Conservation (phyloP, 1,140 invertebrate species). For the Lanistes nyassanus region DNA sequence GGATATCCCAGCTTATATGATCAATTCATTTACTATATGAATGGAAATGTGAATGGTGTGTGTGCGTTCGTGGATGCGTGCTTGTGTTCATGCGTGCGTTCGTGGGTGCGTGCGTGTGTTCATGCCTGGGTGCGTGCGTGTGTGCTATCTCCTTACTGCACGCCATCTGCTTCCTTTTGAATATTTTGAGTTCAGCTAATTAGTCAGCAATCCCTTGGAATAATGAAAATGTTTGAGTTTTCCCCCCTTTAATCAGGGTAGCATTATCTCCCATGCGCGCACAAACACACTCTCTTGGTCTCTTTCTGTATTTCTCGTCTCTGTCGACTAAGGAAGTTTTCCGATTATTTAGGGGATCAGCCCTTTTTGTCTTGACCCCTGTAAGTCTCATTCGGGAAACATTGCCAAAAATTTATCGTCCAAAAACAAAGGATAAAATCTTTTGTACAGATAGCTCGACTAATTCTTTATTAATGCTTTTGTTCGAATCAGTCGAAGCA, state of each 20-base stretch:
- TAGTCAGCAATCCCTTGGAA: background rate
- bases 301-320: constrained; percentile 2
- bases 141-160: background rate
- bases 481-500: too few species aligned
- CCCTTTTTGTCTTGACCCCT: background rate
- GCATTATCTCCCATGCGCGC: constrained; percentile 4
- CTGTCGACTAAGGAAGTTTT: too few species aligned
- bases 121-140: background rate
- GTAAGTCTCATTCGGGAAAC: background rate
- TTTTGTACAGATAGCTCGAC: too few species aligned
- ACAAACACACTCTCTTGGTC: background rate
- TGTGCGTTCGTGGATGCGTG: background rate
- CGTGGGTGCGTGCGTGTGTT: background rate
- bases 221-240: background rate
- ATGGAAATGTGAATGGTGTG: background rate
- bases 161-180: background rate
- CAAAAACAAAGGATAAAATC: background rate
- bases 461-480: too few species aligned
- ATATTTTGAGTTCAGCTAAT: background rate
- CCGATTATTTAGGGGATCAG: background rate
- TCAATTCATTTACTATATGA: too few species aligned
- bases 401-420: background rate
- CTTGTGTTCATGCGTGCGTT: background rate
- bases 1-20: too few species aligned
- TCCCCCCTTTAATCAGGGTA: background rate